Percentiles rank a stretch among this genome's conserved stretches.
These are phyloP conservation scores for Atrina japonica DNA, from an alignment of 2,888 invertebrate species.

Conservation along the genomic window DNA sequence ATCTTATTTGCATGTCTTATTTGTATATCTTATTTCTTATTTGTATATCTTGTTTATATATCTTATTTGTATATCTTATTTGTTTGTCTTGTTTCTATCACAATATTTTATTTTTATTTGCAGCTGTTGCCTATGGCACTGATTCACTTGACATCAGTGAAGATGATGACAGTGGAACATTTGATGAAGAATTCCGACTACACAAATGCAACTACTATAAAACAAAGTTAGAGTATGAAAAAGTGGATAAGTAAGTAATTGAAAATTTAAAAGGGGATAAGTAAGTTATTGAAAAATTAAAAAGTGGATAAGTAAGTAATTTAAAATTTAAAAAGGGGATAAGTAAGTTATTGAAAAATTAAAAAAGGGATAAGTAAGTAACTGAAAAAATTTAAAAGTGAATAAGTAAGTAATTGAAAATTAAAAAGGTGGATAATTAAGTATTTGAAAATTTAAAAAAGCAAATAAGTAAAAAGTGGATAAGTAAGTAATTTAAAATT, in stretches of 20 bases:
- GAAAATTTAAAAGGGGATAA: too few relatives aligned
- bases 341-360: slow-evolving; percentile 91
- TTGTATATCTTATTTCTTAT: too few relatives aligned
- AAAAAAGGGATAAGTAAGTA: slow-evolving; percentile 89
- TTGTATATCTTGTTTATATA: too few relatives aligned
- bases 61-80: too few relatives aligned
- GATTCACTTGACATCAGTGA: slow-evolving; percentile 11
- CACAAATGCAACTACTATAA: slow-evolving; percentile 96
- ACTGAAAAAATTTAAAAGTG: too few relatives aligned
- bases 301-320: slow-evolving; percentile 89
- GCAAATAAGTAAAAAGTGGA: slow-evolving; percentile 89
- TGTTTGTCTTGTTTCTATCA: too few relatives aligned
- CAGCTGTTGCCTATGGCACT: slow-evolving; percentile 2
- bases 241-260: slow-evolving; percentile 88
- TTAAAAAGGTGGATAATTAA: slow-evolving; percentile 90
- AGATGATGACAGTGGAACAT: slow-evolving; percentile 69
- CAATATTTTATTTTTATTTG: too few relatives aligned
- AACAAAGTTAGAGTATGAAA: slow-evolving; percentile 91
- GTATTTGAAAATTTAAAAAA: slow-evolving; percentile 76
- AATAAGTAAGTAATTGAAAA: too few relatives aligned
- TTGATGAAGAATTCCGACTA: slow-evolving; percentile 87
- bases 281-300: slow-evolving; percentile 90
- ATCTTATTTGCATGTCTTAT: too few relatives aligned
- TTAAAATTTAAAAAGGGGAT: too few relatives aligned
- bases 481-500: slow-evolving; percentile 86